Percentiles rank a stretch among this genome's conserved stretches.
Conservation (phyloP, 2,113 vertebrate species). For the Tapirus terrestris region DNA sequence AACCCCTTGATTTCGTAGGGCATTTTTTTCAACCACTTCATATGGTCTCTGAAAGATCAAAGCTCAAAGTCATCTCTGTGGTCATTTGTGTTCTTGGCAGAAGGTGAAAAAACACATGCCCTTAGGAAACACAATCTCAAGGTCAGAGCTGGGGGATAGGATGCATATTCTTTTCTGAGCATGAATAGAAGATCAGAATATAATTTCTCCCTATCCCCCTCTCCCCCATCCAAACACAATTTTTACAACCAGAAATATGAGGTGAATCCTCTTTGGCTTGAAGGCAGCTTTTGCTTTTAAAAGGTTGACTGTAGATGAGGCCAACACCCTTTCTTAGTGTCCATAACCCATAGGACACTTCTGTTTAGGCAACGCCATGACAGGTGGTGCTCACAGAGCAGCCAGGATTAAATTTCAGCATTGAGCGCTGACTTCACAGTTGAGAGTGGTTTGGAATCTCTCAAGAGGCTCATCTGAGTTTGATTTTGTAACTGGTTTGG, state of each 20-base stretch:
- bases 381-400: not conserved
- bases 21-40: not conserved
- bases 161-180: not conserved
- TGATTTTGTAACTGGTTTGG: not conserved
- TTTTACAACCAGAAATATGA: not conserved
- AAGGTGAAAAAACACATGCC: conserved; percentile 20
- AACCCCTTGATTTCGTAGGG: not conserved
- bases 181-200: not conserved
- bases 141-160: not conserved
- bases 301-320: not conserved
- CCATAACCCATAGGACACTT: not conserved
- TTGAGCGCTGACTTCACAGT: not conserved
- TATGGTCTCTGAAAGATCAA: not conserved
- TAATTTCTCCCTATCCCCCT: not conserved
- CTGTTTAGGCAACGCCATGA: not conserved
- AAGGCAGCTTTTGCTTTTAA: not conserved
- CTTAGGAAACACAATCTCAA: not conserved
- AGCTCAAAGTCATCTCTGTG: not conserved
- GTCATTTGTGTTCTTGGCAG: conserved; percentile 23
- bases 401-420: conserved; percentile 26
- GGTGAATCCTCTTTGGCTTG: not conserved
- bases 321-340: not conserved
- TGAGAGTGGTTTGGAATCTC: not conserved
- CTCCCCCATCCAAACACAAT: not conserved
- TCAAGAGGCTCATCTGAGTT: not conserved